Evolutionary conservation across 2,888 invertebrate species (phyloP).

Genomic region (Tipula vernalis): DNA sequence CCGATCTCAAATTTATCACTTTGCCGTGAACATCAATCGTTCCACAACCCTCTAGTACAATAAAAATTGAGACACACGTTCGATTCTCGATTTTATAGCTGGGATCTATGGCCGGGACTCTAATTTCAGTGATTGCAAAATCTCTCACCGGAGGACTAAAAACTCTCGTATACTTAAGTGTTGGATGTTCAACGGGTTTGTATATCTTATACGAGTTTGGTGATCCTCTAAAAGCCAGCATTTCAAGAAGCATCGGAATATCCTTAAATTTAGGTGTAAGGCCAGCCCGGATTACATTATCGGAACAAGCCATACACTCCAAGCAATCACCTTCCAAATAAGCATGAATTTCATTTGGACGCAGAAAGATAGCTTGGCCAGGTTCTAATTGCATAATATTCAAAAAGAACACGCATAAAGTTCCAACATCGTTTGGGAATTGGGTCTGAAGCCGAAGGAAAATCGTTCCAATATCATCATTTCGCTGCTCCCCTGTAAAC

Average conservation of each 20-base stretch:
- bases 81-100: constrained; percentile 48
- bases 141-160: constrained; percentile 86
- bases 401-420: constrained; percentile 81
- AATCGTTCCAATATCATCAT: constrained; percentile 27
- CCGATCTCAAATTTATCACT: constrained; percentile 31
- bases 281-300: constrained; percentile 96
- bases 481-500: constrained; percentile 31
- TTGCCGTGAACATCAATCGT: constrained; percentile 29
- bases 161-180: constrained; percentile 41
- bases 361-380: constrained; percentile 85
- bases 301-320: constrained; percentile 98
- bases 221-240: constrained; percentile 68
- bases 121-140: constrained; percentile 77
- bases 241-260: constrained; percentile 66
- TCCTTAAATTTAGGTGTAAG: constrained; percentile 94
- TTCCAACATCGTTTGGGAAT: constrained; percentile 87
- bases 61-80: constrained; percentile 61
- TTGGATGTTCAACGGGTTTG: constrained; percentile 43
- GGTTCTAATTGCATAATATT: constrained; percentile 73
- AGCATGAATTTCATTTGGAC: constrained; percentile 90
- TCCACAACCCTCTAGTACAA: constrained; percentile 57
- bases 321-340: constrained; percentile 94
- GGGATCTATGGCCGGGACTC: constrained; percentile 39
- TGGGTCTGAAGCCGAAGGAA: constrained; percentile 52
- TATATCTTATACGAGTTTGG: constrained; percentile 50